A percentile compares a stretch with the other conserved stretches of the same genome.
These are phyloP conservation scores for Cardiocondyla obscurior DNA, from an alignment of 1,140 invertebrate genomes.

Conservation along the genomic window DNA sequence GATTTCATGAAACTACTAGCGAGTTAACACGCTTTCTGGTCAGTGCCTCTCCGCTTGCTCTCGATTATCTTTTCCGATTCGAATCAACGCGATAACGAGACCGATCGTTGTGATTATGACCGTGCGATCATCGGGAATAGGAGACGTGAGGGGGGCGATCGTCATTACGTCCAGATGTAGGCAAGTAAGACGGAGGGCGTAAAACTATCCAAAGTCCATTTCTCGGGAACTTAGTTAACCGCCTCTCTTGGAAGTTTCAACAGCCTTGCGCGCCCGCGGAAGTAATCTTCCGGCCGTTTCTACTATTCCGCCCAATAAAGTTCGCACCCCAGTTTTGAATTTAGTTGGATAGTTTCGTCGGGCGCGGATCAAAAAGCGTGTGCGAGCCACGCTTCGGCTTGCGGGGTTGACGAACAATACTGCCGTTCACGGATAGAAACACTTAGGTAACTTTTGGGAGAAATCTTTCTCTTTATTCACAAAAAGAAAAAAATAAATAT, in stretches of 20 bases:
- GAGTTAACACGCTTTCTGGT: background rate
- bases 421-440: slow-evolving; percentile 9
- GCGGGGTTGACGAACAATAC: slow-evolving; percentile 39
- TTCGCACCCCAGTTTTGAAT: slow-evolving; percentile 78
- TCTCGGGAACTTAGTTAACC: slow-evolving; percentile 75
- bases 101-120: slow-evolving; percentile 38
- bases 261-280: slow-evolving; percentile 63
- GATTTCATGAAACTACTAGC: background rate
- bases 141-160: slow-evolving; percentile 48
- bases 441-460: slow-evolving; percentile 17
- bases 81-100: slow-evolving; percentile 36
- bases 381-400: slow-evolving; percentile 1
- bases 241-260: slow-evolving; percentile 77
- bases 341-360: slow-evolving; percentile 70
- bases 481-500: too few relatives aligned
- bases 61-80: slow-evolving; percentile 33
- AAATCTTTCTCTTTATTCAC: slow-evolving; percentile 41
- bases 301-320: slow-evolving; percentile 71
- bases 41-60: background rate
- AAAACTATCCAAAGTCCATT: slow-evolving; percentile 71
- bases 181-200: slow-evolving; percentile 58
- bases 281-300: slow-evolving; percentile 75
- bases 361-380: slow-evolving; percentile 44
- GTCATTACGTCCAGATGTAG: slow-evolving; percentile 60
- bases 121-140: slow-evolving; percentile 52